Evolutionary conservation across 1,140 invertebrate species (phyloP), one percentile per base, ranked within the genome.

Genomic region (Drosophila yakuba): DNA sequence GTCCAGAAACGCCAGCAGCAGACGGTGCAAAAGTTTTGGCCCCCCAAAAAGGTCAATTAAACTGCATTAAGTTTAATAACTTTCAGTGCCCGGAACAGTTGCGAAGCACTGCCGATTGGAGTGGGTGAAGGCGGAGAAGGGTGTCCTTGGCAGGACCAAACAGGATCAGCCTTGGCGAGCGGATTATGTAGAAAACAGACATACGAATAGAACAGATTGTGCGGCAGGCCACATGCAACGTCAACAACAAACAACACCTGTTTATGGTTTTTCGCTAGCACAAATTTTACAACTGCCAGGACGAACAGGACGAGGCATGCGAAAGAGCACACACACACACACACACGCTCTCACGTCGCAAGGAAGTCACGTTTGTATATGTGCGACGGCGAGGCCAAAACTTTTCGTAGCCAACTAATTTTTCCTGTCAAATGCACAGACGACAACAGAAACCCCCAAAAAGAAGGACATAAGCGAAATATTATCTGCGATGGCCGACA

Each of bases 41-140:
- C 38, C 44, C 38, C 28, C 64, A 60, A 73, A 81, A 89, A 88
- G 84, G 79, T 88, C 84, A 88, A 88, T 88, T 88, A 88, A 88
- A 88, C 84, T 88, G 83, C 83, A 88, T 88, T 88, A 89, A 88
- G 84, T 89, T 88, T 89, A 83, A 89, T 88, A 88, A 88, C 84
- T 89, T 88, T 83, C 80, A 32, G 64, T 71, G 51, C 61, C 59
- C 78, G 55, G 77, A 78, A 86, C 74, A 64, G 74, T 88, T 86
- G 67, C 61, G 64, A 64, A 72, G 74, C 71, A 64, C 81, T 77
- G 52, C 81, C 61, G 74, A 83, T 57, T 44, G 41, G 32, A 11
- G 20, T 48, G 45, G 64, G 51, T 1, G 28, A n/a, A 48, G 56
- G 14, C 2, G 7, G 3, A 23, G 20, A 20, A 20, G 20, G n/a